phyloP scores from a whole-genome alignment of 2,113 vertebrate genomes.

The Dromas ardeola region DNA sequence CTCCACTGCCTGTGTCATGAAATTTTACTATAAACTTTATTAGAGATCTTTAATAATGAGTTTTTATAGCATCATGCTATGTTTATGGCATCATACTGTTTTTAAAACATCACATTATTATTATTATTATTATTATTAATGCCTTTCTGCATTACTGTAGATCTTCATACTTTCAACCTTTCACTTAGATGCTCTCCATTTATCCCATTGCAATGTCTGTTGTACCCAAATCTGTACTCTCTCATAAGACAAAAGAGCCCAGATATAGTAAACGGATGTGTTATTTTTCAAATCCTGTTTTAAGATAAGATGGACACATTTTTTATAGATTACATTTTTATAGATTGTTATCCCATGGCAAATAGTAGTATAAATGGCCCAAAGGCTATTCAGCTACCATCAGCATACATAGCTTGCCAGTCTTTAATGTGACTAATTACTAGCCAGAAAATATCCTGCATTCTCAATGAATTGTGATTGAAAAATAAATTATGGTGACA shows the following conservation, averaged over 20 bases:
- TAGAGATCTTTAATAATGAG: neutral
- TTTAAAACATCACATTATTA: neutral
- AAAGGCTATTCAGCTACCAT: neutral
- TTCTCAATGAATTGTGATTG: neutral
- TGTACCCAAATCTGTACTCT: neutral
- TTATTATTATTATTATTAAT: too few species aligned
- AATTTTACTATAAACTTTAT: neutral
- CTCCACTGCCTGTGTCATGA: neutral
- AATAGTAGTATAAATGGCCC: neutral
- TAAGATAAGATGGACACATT: neutral
- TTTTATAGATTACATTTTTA: neutral
- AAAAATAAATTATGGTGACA: neutral
- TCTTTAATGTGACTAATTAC: neutral
- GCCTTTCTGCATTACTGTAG: neutral
- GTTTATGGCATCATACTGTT: neutral
- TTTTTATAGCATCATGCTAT: neutral
- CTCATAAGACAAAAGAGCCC: neutral
- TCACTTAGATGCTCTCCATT: neutral
- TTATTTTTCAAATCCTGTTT: neutral
- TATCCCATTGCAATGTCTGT: neutral
- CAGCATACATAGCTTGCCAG: neutral
- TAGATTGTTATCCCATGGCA: neutral
- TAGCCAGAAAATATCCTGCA: neutral
- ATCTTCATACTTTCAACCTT: neutral
- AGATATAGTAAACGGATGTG: neutral